Evolutionary conservation across 2,888 invertebrate genomes (phyloP), one percentile per base, ranked within the genome.

Genomic region (Cremastinae sp.): DNA sequence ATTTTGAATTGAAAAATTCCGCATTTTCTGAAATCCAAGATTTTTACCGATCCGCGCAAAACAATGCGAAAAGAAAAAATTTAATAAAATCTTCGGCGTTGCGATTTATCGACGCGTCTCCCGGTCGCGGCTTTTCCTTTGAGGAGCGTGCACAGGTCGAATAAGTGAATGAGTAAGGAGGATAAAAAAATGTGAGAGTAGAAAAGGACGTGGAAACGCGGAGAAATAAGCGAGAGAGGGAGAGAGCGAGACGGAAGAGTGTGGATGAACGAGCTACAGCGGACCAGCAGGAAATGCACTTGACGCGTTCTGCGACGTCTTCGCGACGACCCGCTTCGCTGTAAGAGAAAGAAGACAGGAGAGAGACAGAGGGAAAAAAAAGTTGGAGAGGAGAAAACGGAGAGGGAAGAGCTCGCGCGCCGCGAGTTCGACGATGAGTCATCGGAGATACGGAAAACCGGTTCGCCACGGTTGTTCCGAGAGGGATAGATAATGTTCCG

Each of bases 281-380:
- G 81, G 78, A 84, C 82, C 86, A 87, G 88, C 87, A 88, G 88
- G 89, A 89, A 89, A 89, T 89, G 88, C 88, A 89, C 87, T 88
- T 89, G 89, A 88, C 86, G 88, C 86, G 71, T 53, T 69, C 62
- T 37, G 62, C 62, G 43, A 49, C 53, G 45, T 70, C 43, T 55
- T 18, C 35, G 43, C 55, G 45, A 22, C 72, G 43, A 45, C 28
- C 28, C 55, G 64, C 45, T 66, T 65, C 73, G 64, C 65, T 53
- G 62, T n/a, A n/a, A 53, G 70, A 65, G 56, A 75, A n/a, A 20
- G 43, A 55, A 61, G 10, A 28, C 2, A 5, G 5, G 28, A 28
- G 28, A 28, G 28, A 28, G 28, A 28, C 2, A 28, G 28, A 28
- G 5, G 5, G 5, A 28, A 28, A 28, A 5, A 28, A 28, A 28